Base-by-base conservation (phyloP, 2,797 vertebrate species). In the Pipistrellus kuhlii region DNA sequence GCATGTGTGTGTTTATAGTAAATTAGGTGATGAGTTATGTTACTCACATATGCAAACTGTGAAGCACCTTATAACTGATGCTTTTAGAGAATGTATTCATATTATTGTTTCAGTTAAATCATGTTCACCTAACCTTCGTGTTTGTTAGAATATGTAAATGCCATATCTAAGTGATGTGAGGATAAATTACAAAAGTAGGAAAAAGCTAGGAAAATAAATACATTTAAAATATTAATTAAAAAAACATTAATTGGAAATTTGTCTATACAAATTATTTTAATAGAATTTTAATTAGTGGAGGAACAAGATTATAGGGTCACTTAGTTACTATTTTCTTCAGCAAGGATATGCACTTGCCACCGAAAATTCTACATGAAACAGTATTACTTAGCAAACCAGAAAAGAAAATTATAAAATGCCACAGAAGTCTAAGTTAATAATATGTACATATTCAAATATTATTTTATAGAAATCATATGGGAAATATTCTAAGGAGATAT, bases 301-400 rank as follows among this genome's bases (percentile, higher is more conserved):
- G 83, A 96, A 85, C 25, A 76, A 51, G 6, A 62, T 66, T 72
- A 20, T 6, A 46, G 57, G 38, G 23, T 82, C 85, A 73, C 48
- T 87, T 96, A 18, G 46, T 18, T 18, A 21, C 25, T 68, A 82
- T 83, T 66, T 62, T 86, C 73, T 91, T 82, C 62, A 93, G 76
- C 59, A 89, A 93, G 77, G 55, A 77, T 92, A 75, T 92, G 35
- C 91, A 97, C 69, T 76, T 94, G 68, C 85, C 81, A 95, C 41
- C 73, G 83, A 96, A 96, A 97, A 92, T 95, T 85, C 59, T 80
- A 93, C 78, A 88, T 92, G 44, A 96, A 97, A 96, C 87, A 92
- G 68, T 95, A 95, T 96, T 93, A 96, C 68, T 80, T 66, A 14
- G 6, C 38, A 92, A 94, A 87, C 59, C 44, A 78, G 51, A 90